Evolutionary conservation across 2,113 vertebrate species (phyloP), one percentile per base, ranked within the genome.

Genomic region (Calonectris borealis): DNA sequence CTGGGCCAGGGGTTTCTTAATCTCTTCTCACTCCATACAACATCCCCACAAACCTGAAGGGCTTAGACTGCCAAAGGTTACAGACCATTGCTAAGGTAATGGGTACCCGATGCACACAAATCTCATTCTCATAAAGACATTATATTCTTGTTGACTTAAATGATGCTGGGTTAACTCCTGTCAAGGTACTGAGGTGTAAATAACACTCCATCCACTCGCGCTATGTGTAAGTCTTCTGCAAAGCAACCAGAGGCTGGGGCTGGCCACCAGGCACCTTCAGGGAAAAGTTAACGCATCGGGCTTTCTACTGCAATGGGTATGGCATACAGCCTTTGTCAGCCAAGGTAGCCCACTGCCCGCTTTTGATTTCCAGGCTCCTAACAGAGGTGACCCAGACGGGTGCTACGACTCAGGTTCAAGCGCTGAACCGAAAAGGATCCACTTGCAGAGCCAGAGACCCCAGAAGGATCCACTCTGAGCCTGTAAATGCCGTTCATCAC

Each of bases 321-420:
- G 42, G n/a, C 19, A 9, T 7, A 14, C 26, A 61, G 26, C 48
- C 60, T 27, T 6, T 17, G 25, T 12, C 72, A 72, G 66, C 27
- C 42, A 12, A 21, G 34, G 31, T 7, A 18, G n/a, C 36, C 49
- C 36, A n/a, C 7, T 15, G 3, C n/a, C 21, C 1, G 1, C 2
- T 36, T 88, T 49, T 27, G 25, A 27, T 13, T 48, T 68, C 75
- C 55, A 85, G 19, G 18, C 32, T 85, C 44, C 54, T 75, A 24
- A 42, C 32, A n/a, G 81, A 64, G 49, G 36, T 58, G 42, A 71
- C 5, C 10, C 44, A 77, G 42, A 76, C 32, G 18, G 19, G 18
- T 55, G 77, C 8, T 36, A 24, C 2, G 0, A 21, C n/a, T 58
- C 58, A 22, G 48, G 40, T 31, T 71, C 18, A 54, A 42, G n/a